phyloP scores from a whole-genome alignment of 2,797 vertebrate genomes.

The Dendrocincla tyrannina region DNA sequence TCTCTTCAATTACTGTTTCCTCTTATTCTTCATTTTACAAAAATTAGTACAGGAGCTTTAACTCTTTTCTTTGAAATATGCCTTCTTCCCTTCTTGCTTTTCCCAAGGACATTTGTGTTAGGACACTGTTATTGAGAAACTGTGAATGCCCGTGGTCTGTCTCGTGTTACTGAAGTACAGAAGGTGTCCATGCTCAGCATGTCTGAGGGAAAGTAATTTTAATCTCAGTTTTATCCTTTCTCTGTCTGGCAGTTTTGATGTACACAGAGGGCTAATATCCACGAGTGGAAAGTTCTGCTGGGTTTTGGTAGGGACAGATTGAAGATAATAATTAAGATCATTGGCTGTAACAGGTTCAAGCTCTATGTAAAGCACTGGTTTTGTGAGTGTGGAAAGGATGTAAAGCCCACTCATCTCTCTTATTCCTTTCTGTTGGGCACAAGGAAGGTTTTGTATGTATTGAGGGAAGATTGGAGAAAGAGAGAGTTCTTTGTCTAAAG shows the following conservation, averaged over 20 bases:
- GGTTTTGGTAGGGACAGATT: not conserved
- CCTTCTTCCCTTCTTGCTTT: not conserved
- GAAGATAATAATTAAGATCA: not conserved
- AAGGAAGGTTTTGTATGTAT: not conserved
- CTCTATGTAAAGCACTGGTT: not conserved
- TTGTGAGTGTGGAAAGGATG: not conserved
- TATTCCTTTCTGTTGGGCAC: not conserved
- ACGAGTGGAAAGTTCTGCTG: not conserved
- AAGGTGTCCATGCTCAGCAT: not conserved
- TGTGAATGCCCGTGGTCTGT: not conserved
- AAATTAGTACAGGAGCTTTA: not conserved
- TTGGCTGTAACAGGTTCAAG: not conserved
- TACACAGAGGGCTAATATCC: not conserved
- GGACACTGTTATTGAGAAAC: not conserved
- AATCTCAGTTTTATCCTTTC: not conserved
- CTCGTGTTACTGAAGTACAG: not conserved
- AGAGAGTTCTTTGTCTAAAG: constrained; percentile 27
- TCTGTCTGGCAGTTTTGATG: not conserved
- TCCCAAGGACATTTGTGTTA: not conserved
- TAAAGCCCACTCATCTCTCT: not conserved
- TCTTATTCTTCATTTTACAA: not conserved
- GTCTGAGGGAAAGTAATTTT: not conserved
- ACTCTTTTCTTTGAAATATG: not conserved
- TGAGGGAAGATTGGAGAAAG: not conserved
- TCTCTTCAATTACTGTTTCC: not conserved